phyloP scores from a whole-genome alignment of 1,140 invertebrate genomes.

The Lysiphlebus fabarum region DNA sequence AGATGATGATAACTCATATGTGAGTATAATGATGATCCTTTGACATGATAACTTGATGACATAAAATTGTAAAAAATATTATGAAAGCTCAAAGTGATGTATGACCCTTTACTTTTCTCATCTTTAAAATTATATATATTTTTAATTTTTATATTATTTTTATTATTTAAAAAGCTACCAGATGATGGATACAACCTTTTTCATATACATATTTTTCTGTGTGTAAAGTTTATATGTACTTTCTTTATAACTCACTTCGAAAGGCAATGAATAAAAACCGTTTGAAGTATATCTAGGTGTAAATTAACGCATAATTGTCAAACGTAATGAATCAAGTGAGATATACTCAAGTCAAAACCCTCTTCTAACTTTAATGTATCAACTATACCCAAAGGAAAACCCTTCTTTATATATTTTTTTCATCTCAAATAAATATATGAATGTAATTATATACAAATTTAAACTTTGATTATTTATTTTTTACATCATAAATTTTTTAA shows the following conservation, averaged over 20 bases:
- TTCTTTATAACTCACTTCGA: slow-evolving; percentile 44
- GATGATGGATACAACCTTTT: slow-evolving; percentile 1
- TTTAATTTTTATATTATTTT: neutral
- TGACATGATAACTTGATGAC: too few species aligned
- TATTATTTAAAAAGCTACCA: slow-evolving; percentile 13
- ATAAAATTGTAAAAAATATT: too few species aligned
- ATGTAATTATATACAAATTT: too few species aligned
- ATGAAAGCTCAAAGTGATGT: too few species aligned
- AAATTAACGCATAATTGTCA: slow-evolving; percentile 58
- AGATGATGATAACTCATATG: too few species aligned
- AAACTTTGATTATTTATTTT: slow-evolving; percentile 55
- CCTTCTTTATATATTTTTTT: slow-evolving; percentile 24
- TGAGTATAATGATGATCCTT: too few species aligned
- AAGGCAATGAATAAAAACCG: slow-evolving; percentile 56
- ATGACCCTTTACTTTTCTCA: too few species aligned
- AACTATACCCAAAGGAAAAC: slow-evolving; percentile 24
- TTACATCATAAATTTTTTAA: slow-evolving; percentile 49
- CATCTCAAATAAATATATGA: too few species aligned
- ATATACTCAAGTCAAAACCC: slow-evolving; percentile 23
- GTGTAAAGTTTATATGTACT: slow-evolving; percentile 14
- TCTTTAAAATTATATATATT: neutral
- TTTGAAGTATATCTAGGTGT: slow-evolving; percentile 55
- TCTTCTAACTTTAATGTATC: neutral
- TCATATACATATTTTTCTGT: neutral
- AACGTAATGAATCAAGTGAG: slow-evolving; percentile 49